A percentile compares a stretch with the other conserved stretches of the same genome.
These are phyloP conservation scores for Poecilia picta DNA, from an alignment of 2,797 vertebrate species.

Conservation along the genomic window DNA sequence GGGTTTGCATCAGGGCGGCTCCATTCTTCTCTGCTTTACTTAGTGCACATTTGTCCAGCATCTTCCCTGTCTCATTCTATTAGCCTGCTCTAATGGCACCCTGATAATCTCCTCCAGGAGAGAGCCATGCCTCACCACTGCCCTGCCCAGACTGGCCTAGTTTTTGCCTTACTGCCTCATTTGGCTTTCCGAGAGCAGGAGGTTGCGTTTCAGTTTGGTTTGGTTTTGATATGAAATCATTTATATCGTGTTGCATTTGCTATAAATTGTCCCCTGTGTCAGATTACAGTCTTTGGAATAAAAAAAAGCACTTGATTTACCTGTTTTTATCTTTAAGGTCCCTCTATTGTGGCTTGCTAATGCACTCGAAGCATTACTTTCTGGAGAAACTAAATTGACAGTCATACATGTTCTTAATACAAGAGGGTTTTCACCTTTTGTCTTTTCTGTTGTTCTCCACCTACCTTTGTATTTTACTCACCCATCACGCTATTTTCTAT, in stretches of 20 bases:
- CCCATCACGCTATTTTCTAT: neutral
- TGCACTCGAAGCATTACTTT: neutral
- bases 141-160: slow-evolving; percentile 57
- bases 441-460: neutral
- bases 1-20: slow-evolving; percentile 58
- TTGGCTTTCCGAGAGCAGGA: slow-evolving; percentile 44
- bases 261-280: neutral
- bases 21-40: slow-evolving; percentile 65
- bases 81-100: slow-evolving; percentile 70
- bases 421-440: slow-evolving; percentile 3
- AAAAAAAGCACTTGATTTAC: neutral
- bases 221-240: neutral
- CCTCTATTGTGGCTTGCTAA: neutral
- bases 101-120: slow-evolving; percentile 67
- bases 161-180: slow-evolving; percentile 57
- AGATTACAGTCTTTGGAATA: neutral
- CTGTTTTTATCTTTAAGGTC: neutral
- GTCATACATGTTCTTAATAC: neutral
- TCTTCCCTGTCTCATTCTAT: slow-evolving; percentile 72
- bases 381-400: neutral
- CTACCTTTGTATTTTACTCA: neutral
- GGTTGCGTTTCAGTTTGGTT: slow-evolving; percentile 11
- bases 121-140: slow-evolving; percentile 39
- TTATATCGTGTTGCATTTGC: neutral
- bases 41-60: slow-evolving; percentile 67